Evolutionary conservation across 2,888 invertebrate species (phyloP), one percentile per base, ranked within the genome.

Genomic region (Macaria liturata): DNA sequence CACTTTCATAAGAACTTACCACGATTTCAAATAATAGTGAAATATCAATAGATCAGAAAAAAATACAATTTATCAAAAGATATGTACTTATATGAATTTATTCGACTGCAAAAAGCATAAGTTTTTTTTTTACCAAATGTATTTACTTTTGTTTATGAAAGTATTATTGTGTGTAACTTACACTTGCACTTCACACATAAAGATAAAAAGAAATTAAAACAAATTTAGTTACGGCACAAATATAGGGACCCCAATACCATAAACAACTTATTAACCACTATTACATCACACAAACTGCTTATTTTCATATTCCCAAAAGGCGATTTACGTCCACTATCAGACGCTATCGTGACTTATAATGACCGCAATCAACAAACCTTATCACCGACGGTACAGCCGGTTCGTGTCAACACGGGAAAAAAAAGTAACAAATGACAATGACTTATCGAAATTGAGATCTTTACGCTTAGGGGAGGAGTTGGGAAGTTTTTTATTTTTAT

Each of bases 391-490:
- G 42, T 74, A 82, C 32, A 46, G 34, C 30, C 45, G 49, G 49
- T 86, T 78, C 86, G 71, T 84, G 88, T 88, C 89, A 87, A 87
- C 88, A 79, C 76, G 78, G 67, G 73, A 80, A 77, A 70, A n/a
- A 20, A 68, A 58, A 57, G 51, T 84, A 86, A 89, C 84, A 86
- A 89, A 90, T 85, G 89, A 89, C 87, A 88, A 53, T 46, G 65
- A 44, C 57, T 70, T 88, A 87, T 87, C 81, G 57, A 58, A 66
- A 52, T 52, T 40, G 59, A 61, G 69, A 89, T 89, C 89, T 84
- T 80, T 78, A 80, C 72, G 77, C 73, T 72, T 79, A 30, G 55
- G 57, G 57, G 51, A 47, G 61, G 51, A 48, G 50, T 20, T 56
- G 59, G 46, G 40, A 42, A 4, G 50, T 42, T 48, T 56, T 67